Conservation (phyloP, 1,140 invertebrate species). For the Listronotus bonariensis region DNA sequence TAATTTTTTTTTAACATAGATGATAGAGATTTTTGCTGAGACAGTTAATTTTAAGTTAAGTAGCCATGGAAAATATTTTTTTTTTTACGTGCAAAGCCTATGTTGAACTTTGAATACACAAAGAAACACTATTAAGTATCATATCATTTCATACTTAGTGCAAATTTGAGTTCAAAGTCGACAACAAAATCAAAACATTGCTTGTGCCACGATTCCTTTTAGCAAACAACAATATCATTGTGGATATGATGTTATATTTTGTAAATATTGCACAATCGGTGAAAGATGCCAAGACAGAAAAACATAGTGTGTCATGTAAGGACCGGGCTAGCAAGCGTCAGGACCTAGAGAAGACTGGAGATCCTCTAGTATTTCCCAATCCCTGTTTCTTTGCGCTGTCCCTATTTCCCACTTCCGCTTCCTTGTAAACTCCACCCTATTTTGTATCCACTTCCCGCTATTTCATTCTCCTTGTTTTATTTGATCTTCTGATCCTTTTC, state of each 20-base stretch:
- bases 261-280: constrained; percentile 28
- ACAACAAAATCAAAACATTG: too few species aligned
- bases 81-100: too few species aligned
- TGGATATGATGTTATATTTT: neutral
- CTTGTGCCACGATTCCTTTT: neutral
- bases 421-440: constrained; percentile 58
- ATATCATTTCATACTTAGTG: too few species aligned
- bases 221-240: neutral
- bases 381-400: constrained; percentile 52
- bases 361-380: constrained; percentile 52
- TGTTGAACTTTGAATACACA: too few species aligned
- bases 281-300: constrained; percentile 37
- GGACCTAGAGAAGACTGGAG: constrained; percentile 43
- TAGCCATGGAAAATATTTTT: too few species aligned
- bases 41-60: too few species aligned
- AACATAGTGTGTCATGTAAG: constrained; percentile 35
- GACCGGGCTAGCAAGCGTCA: constrained; percentile 38
- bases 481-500: constrained; percentile 56
- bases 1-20: too few species aligned
- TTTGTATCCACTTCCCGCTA: constrained; percentile 57
- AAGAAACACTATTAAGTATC: too few species aligned
- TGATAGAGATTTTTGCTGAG: too few species aligned
- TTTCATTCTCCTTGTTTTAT: constrained; percentile 58
- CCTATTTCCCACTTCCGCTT: constrained; percentile 58
- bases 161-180: too few species aligned